Base-by-base conservation (phyloP, 2,888 invertebrate species). In the Meta bourneti region DNA sequence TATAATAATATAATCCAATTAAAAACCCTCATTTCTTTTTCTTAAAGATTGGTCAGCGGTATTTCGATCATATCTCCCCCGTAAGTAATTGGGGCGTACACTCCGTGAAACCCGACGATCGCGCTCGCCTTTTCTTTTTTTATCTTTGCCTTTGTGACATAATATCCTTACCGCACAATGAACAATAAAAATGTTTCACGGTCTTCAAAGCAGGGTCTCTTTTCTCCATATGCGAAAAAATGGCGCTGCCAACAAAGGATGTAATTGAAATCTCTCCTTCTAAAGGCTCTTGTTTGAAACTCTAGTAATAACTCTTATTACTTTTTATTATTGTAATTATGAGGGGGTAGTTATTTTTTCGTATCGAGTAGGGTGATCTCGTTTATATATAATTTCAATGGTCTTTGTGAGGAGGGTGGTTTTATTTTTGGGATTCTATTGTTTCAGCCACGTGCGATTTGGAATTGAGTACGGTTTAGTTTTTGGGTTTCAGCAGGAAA, bases 41-140 rank as follows among this genome's bases (percentile, higher is more conserved):
- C 34, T 19, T 11, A 4, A 79, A 79, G 79, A 81, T 88, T 88
- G 88, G 75, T 81, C 81, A 81, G 69, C 52, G 48, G n/a, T 49
- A 52, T 54, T 51, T 49, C 6, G 49, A 69, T 69, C 13, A 70
- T 61, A 74, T 88, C 74, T 79, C 51, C 54, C 75, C 0, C 19
- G 8, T 20, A 51, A 83, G 83, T 83, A 91, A 91, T 91, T 91
- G 87, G 91, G 91, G 91, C 91, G 91, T 91, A 52, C 51, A 49
- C 69, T 19, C 19, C 54, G 13, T 61, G 84, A 79, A 79, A 78
- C 19, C 52, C 52, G 34, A 13, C 54, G 51, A 74, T 34, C 69
- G 61, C 51, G 52, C 20, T 79, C 71, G 80, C 69, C 13, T 82
- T 85, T 74, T n/a, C n/a, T n/a, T 85, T 51, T 80, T 6, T 80